These are phyloP conservation scores for Poeciliopsis retropinna DNA, from an alignment of 2,113 vertebrate species.

Conservation along the genomic window DNA sequence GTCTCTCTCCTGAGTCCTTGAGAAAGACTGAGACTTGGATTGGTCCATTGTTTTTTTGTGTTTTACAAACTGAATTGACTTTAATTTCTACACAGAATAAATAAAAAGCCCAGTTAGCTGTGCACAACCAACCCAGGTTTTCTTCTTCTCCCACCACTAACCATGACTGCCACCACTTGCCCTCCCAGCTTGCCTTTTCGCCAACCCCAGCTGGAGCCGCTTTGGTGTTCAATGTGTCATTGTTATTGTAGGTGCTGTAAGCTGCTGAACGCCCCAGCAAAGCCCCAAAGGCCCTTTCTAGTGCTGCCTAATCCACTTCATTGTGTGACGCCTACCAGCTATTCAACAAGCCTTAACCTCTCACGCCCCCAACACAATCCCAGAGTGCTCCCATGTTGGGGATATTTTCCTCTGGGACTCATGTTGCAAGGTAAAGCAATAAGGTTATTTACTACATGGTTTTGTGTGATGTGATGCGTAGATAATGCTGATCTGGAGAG, in stretches of 20 bases:
- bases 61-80: neutral
- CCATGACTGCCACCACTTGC: constrained; percentile 4
- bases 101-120: neutral
- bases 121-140: neutral
- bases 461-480: constrained; percentile 45
- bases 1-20: constrained; percentile 4
- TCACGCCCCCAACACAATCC: constrained; percentile 61
- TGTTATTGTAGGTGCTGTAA: constrained; percentile 67
- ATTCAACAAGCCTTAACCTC: constrained; percentile 76
- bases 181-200: constrained; percentile 32
- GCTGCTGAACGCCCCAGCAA: constrained; percentile 72
- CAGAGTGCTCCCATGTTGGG: constrained; percentile 25
- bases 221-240: constrained; percentile 26
- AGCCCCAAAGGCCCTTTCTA: constrained; percentile 67
- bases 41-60: neutral
- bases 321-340: constrained; percentile 70
- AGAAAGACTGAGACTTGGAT: neutral
- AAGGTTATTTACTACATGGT: constrained; percentile 61
- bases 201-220: constrained; percentile 40
- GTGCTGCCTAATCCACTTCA: constrained; percentile 75
- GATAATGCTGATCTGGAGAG: constrained; percentile 49
- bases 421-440: constrained; percentile 65
- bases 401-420: constrained; percentile 55
- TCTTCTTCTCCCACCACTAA: neutral
- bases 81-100: neutral